Evolutionary conservation across 2,888 invertebrate genomes (phyloP).

Genomic region (Nomada lathburiana): DNA sequence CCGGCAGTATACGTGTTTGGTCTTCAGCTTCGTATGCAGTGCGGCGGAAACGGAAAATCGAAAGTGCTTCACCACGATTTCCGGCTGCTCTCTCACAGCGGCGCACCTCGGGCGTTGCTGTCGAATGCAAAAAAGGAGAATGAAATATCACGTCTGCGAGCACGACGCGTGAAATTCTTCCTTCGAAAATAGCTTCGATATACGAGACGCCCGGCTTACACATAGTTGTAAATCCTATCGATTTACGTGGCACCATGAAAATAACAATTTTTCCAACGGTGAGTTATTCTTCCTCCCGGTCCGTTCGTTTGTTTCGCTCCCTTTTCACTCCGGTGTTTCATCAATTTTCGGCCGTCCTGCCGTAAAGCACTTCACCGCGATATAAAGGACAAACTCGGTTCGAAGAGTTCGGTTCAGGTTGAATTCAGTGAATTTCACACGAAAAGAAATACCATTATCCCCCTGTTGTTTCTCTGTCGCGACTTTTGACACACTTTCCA

Average conservation of each 20-base stretch:
- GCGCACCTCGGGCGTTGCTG: slow-evolving; percentile 45
- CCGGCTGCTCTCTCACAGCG: slow-evolving; percentile 38
- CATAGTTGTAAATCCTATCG: slow-evolving; percentile 50
- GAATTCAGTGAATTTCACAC: slow-evolving; percentile 14
- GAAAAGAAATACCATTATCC: slow-evolving; percentile 27
- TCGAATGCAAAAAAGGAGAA: slow-evolving; percentile 71
- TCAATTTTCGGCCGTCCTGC: slow-evolving; percentile 8
- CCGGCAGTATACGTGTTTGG: slow-evolving; percentile 42
- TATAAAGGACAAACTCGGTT: slow-evolving; percentile 13
- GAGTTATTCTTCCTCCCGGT: slow-evolving; percentile 13
- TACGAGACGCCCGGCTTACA: slow-evolving; percentile 35
- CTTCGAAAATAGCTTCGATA: slow-evolving; percentile 57
- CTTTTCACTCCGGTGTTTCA: slow-evolving; percentile 7
- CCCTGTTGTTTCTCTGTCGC: neutral
- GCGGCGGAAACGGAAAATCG: slow-evolving; percentile 69
- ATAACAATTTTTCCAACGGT: slow-evolving; percentile 46
- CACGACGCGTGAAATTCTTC: slow-evolving; percentile 60
- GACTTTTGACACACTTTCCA: slow-evolving; percentile 49
- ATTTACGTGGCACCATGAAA: slow-evolving; percentile 43
- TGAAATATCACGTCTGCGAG: slow-evolving; percentile 68
- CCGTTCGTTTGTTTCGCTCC: neutral
- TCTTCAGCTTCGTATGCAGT: slow-evolving; percentile 37
- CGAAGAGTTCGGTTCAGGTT: neutral
- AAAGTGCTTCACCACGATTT: slow-evolving; percentile 66
- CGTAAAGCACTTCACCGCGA: slow-evolving; percentile 4